phyloP scores from a whole-genome alignment of 1,140 invertebrate genomes.

The Eumaeus atala region DNA sequence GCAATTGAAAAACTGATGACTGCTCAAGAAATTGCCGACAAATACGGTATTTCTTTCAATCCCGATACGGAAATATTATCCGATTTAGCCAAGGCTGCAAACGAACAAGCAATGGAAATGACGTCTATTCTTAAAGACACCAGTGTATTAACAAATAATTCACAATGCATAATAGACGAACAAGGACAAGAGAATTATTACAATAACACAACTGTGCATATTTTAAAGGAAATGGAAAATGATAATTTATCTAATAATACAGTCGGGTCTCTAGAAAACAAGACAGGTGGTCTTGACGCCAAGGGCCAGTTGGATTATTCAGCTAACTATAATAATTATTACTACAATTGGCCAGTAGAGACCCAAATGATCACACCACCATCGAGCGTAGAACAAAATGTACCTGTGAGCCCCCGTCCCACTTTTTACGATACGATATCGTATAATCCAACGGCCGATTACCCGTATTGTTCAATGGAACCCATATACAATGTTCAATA shows the following conservation, averaged over 20 bases:
- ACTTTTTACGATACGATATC: slow-evolving; percentile 45
- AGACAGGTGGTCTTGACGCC: no score
- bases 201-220: slow-evolving; percentile 1
- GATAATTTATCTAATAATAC: slow-evolving; percentile 5
- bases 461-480: slow-evolving; percentile 43
- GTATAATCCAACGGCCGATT: slow-evolving; percentile 36
- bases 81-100: slow-evolving; percentile 49
- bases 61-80: slow-evolving; percentile 57
- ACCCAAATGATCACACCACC: slow-evolving; percentile 41
- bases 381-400: slow-evolving; percentile 19
- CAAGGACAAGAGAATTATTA: neutral
- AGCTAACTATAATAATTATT: slow-evolving; percentile 16
- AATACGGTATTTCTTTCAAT: slow-evolving; percentile 54
- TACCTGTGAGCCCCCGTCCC: slow-evolving; percentile 37
- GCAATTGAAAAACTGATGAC: slow-evolving; percentile 68
- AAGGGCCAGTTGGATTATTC: no score
- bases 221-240: slow-evolving; percentile 23
- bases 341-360: slow-evolving; percentile 37
- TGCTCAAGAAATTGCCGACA: slow-evolving; percentile 65
- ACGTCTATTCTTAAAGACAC: slow-evolving; percentile 47
- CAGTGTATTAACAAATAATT: slow-evolving; percentile 35
- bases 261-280: neutral
- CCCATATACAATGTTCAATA: slow-evolving; percentile 28
- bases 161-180: slow-evolving; percentile 10
- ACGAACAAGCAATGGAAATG: slow-evolving; percentile 53